phyloP scores from a whole-genome alignment of 2,888 invertebrate species.

The Pachymerium ferrugineum region DNA sequence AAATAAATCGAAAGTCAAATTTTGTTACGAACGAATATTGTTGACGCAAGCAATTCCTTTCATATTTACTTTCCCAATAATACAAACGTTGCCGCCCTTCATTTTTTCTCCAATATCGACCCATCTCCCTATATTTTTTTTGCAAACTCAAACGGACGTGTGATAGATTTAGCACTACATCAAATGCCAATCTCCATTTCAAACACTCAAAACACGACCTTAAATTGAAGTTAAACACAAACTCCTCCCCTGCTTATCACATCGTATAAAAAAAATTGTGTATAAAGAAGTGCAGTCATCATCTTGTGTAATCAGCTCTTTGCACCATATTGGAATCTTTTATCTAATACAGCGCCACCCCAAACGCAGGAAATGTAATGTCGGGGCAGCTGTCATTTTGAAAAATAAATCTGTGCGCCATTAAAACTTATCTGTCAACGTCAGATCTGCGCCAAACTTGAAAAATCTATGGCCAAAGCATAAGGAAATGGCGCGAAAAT shows the following conservation, averaged over 20 bases:
- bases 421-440: conserved; percentile 20
- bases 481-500: conserved; percentile 27
- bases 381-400: conserved; percentile 27
- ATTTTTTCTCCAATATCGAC: background rate
- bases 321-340: conserved; percentile 27
- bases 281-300: conserved; percentile 11
- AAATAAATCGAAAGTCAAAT: too few species aligned
- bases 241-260: conserved; percentile 21
- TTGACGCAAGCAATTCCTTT: too few species aligned
- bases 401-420: conserved; percentile 17
- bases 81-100: too few species aligned
- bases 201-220: conserved; percentile 16
- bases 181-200: conserved; percentile 18
- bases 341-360: conserved; percentile 4
- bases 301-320: conserved; percentile 11
- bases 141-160: background rate
- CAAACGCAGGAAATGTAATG: conserved; percentile 24
- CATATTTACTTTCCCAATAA: too few species aligned
- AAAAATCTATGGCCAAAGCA: conserved; percentile 5
- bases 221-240: conserved; percentile 25
- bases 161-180: background rate
- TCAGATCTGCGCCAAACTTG: conserved; percentile 14
- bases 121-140: background rate
- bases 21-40: too few species aligned
- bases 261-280: background rate